These are phyloP conservation scores for Spea bombifrons DNA, from an alignment of 2,113 vertebrate species.

Conservation along the genomic window DNA sequence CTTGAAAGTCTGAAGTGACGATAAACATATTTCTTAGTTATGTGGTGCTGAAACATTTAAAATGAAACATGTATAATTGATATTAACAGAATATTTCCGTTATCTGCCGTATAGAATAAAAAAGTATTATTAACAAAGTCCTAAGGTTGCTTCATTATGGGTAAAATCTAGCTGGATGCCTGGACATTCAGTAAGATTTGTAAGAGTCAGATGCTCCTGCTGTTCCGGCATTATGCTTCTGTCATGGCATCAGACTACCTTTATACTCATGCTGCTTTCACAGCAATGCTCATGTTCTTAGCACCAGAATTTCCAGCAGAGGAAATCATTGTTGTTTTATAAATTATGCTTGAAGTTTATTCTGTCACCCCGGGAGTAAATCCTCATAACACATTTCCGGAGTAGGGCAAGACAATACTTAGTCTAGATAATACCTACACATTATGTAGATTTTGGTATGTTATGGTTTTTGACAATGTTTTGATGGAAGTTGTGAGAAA, in stretches of 20 bases:
- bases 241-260: slow-evolving; percentile 22
- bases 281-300: slow-evolving; percentile 33
- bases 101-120: too few species aligned
- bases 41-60: too few species aligned
- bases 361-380: slow-evolving; percentile 41
- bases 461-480: slow-evolving; percentile 2
- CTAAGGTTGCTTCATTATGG: too few species aligned
- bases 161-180: too few species aligned
- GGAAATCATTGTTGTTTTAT: slow-evolving; percentile 53
- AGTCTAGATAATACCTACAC: slow-evolving; percentile 49
- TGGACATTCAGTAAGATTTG: slow-evolving; percentile 19
- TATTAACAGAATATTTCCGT: too few species aligned
- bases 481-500: neutral
- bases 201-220: slow-evolving; percentile 1
- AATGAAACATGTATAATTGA: too few species aligned
- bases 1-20: too few species aligned
- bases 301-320: slow-evolving; percentile 49
- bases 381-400: slow-evolving; percentile 50
- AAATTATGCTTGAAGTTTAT: slow-evolving; percentile 45
- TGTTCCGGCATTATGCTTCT: slow-evolving; percentile 41
- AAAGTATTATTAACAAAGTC: too few species aligned
- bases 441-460: slow-evolving; percentile 7
- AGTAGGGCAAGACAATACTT: slow-evolving; percentile 37
- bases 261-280: slow-evolving; percentile 36
- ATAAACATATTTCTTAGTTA: too few species aligned